Base-by-base conservation (phyloP, 2,113 vertebrate genomes). In the Dicentrarchus labrax region DNA sequence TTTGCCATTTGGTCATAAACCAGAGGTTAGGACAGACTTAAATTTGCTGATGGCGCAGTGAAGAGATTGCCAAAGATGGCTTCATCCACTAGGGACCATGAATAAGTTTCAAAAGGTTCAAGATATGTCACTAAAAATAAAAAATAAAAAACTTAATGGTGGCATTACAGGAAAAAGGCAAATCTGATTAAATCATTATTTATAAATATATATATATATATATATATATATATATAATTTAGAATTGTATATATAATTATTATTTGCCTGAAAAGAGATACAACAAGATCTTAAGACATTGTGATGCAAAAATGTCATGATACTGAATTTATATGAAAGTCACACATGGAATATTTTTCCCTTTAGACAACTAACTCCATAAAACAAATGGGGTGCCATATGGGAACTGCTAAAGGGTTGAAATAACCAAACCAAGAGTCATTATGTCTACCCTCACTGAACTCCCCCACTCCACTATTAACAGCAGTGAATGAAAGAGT, bases 401-500 rank as follows among this genome's bases (percentile, higher is more conserved):
- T 59, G 2, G 19, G 8, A 85, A 67, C 51, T 47, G 38, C 70
- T n/a, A 13, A 71, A 30, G 13, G n/a, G 30, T 21, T 56, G 41
- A 80, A 72, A 59, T 62, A 83, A 72, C 6, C 38, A 39, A 75
- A 76, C 1, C 39, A 39, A 17, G 1, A 77, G 38, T 82, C 6
- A 53, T 84, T 77, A 86, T 74, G 65, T 83, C 60, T 11, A 19
- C 48, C 39, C 41, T 47, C 21, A 24, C 15, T 41, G 38, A 72
- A 57, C 13, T 81, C 67, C 16, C 2, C 71, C 61, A 24, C 38
- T 64, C 68, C 56, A 30, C 65, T 72, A 68, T 82, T 66, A 70
- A 12, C 53, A 47, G 56, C 68, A 71, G 21, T 83, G 84, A 87
- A 50, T 82, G 71, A 78, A 72, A 51, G 76, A 13, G 17, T 19